A percentile compares a stretch with the other conserved stretches of the same genome.
Conservation (phyloP, 2,113 vertebrate species). For the Peromyscus polionotus region DNA sequence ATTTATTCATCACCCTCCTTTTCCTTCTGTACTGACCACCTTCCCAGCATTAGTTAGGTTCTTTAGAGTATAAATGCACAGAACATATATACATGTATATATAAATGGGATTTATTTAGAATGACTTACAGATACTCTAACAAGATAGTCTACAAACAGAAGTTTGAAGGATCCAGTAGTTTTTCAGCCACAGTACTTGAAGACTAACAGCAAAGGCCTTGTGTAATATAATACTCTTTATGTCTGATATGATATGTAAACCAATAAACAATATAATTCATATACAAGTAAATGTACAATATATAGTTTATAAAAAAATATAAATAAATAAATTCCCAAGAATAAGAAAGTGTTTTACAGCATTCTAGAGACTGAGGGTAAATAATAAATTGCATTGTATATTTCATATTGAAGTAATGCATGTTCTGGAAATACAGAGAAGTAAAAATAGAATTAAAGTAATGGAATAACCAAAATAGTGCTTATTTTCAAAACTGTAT, state of each 20-base stretch:
- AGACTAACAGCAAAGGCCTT: background rate
- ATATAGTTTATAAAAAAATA: background rate
- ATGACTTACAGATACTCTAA: background rate
- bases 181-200: background rate
- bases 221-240: background rate
- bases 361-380: background rate
- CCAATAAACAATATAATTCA: background rate
- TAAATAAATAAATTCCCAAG: background rate
- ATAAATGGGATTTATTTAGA: background rate
- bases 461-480: background rate
- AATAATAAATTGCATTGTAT: background rate
- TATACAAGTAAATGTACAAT: background rate
- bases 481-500: background rate
- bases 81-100: background rate
- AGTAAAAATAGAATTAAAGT: background rate
- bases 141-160: background rate
- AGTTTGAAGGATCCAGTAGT: background rate
- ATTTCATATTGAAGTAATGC: background rate
- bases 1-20: background rate
- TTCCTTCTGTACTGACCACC: background rate
- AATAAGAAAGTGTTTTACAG: background rate
- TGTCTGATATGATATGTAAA: background rate
- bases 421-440: background rate
- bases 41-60: background rate
- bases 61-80: background rate